A percentile compares a stretch with the other conserved stretches of the same genome.
Evolutionary conservation across 2,888 invertebrate species (phyloP).

Genomic region (Lasius platythorax): DNA sequence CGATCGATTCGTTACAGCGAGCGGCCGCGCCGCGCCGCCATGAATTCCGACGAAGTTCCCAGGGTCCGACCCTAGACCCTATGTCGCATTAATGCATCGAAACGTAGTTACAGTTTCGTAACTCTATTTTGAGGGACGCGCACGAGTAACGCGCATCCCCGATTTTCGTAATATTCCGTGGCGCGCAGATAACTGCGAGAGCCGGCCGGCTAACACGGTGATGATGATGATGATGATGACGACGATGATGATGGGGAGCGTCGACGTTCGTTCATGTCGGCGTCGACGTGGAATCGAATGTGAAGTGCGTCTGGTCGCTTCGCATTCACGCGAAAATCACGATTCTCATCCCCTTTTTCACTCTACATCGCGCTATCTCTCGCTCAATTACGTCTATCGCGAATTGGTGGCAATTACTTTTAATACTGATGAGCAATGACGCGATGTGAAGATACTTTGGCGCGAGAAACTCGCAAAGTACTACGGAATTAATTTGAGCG

Average conservation of each 20-base stretch:
- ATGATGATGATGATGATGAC: constrained; percentile 54
- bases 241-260: constrained; percentile 52
- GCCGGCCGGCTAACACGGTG: constrained; percentile 55
- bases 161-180: constrained; percentile 76
- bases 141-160: constrained; percentile 65
- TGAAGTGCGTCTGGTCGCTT: constrained; percentile 57
- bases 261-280: constrained; percentile 45
- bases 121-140: constrained; percentile 82
- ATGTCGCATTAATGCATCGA: constrained; percentile 80
- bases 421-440: constrained; percentile 19
- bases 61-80: constrained; percentile 69
- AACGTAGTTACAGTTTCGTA: constrained; percentile 84
- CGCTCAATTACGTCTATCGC: constrained; percentile 40
- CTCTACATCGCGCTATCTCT: constrained; percentile 15
- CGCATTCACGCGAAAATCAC: constrained; percentile 70
- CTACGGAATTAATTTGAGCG: not conserved
- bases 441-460: not conserved
- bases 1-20: constrained; percentile 78
- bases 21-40: constrained; percentile 52
- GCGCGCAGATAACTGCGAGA: constrained; percentile 72
- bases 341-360: constrained; percentile 44
- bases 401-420: constrained; percentile 9
- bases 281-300: constrained; percentile 43
- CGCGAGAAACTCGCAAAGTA: not conserved
- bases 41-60: constrained; percentile 71